A percentile compares a stretch with the other conserved stretches of the same genome.
Evolutionary conservation across 2,888 invertebrate species (phyloP).

Genomic region (Drosophila antonietae): DNA sequence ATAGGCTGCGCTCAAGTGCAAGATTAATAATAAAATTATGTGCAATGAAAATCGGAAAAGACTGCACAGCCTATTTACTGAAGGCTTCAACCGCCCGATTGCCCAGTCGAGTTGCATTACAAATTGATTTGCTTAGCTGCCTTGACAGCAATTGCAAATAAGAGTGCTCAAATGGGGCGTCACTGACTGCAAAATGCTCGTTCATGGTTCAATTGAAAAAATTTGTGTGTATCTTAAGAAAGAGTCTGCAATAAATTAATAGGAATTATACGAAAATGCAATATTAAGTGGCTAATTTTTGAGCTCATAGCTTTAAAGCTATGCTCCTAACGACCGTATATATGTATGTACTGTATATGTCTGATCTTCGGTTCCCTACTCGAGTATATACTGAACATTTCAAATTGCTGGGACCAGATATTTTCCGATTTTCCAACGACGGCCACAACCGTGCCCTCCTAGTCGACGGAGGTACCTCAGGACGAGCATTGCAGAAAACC

Average conservation of each 20-base stretch:
- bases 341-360: too few relatives aligned
- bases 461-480: too few relatives aligned
- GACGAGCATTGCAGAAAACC: neutral
- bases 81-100: constrained; percentile 9
- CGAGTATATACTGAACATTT: too few relatives aligned
- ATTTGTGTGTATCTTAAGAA: neutral
- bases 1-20: constrained; percentile 16
- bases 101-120: constrained; percentile 22
- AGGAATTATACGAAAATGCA: too few relatives aligned
- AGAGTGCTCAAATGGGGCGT: neutral
- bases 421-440: too few relatives aligned
- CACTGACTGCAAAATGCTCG: neutral
- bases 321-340: too few relatives aligned
- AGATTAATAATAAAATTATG: constrained; percentile 16
- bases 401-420: too few relatives aligned
- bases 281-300: too few relatives aligned
- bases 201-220: neutral
- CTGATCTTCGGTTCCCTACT: too few relatives aligned
- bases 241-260: neutral
- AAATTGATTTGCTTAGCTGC: constrained; percentile 44
- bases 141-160: constrained; percentile 6
- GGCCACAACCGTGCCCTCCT: too few relatives aligned
- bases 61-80: constrained; percentile 5
- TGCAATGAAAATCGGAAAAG: constrained; percentile 12
- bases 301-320: too few relatives aligned